These are phyloP conservation scores for Ctenodactylus gundi DNA, from an alignment of 2,113 vertebrate species.

Conservation along the genomic window DNA sequence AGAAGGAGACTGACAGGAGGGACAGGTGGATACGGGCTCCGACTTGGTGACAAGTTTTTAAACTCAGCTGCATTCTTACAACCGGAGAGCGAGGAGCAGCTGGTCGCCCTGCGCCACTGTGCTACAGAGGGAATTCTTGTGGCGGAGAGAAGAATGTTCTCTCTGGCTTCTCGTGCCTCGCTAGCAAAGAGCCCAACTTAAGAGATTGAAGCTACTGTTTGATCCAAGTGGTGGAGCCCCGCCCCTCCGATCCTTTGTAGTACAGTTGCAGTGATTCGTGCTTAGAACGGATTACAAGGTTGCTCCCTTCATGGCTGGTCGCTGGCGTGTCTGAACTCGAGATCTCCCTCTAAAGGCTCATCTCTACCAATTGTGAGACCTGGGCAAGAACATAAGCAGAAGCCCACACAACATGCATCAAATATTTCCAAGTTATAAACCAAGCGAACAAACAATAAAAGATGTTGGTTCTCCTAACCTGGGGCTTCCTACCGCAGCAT, in stretches of 20 bases:
- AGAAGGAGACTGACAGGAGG: conserved; percentile 85
- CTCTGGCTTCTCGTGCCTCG: not conserved
- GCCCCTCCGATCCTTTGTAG: not conserved
- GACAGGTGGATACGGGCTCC: conserved; percentile 85
- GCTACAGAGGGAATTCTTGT: conserved; percentile 79
- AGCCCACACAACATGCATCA: not conserved
- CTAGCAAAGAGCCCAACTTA: conserved; percentile 49
- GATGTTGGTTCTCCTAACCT: not conserved
- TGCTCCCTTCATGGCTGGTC: not conserved
- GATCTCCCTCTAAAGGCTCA: not conserved
- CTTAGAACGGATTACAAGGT: not conserved
- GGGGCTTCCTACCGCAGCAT: not conserved
- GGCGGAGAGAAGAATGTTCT: conserved; percentile 80
- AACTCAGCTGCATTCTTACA: conserved; percentile 84
- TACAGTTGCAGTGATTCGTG: not conserved
- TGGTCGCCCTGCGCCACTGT: conserved; percentile 78
- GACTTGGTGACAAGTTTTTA: conserved; percentile 84
- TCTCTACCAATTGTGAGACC: not conserved
- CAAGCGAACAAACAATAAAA: not conserved
- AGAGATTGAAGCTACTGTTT: conserved; percentile 32
- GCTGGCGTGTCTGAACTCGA: not conserved
- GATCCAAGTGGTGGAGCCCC: conserved; percentile 53
- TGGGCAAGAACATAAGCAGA: not conserved
- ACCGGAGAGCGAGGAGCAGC: conserved; percentile 81
- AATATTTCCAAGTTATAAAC: not conserved